Conservation (phyloP, 2,888 invertebrate genomes). For the Protophormia terraenovae region DNA sequence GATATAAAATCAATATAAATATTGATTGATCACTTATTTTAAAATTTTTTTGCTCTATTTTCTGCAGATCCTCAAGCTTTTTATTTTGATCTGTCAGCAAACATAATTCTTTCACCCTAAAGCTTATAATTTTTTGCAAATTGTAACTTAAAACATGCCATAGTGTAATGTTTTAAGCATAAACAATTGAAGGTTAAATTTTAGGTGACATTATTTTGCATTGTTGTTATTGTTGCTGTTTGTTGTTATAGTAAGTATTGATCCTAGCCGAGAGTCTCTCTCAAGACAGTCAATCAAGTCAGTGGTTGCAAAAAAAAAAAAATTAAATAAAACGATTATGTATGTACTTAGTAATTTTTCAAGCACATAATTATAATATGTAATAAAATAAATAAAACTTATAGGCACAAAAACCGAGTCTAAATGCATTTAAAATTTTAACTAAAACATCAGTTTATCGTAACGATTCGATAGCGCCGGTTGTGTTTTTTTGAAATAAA, state of each 20-base stretch:
- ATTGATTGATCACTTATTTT: no score
- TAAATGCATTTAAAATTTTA: conserved; percentile 76
- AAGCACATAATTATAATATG: conserved; percentile 38
- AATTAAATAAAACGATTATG: conserved; percentile 39
- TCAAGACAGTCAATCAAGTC: conserved; percentile 29
- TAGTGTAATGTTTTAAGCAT: conserved; percentile 56
- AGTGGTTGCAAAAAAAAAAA: conserved; percentile 13
- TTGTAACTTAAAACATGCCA: neutral
- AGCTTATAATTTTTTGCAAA: no score
- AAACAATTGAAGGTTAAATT: conserved; percentile 63
- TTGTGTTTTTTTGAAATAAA: conserved; percentile 71
- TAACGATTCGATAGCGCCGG: conserved; percentile 78
- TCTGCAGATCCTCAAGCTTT: no score
- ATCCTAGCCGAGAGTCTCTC: conserved; percentile 50
- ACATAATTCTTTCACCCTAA: no score
- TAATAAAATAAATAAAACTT: conserved; percentile 22
- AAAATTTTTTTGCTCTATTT: no score
- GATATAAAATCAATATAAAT: no score
- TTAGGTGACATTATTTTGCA: conserved; percentile 58
- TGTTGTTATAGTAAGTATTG: conserved; percentile 28
- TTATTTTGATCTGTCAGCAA: no score
- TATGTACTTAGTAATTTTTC: conserved; percentile 3
- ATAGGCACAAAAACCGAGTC: conserved; percentile 70
- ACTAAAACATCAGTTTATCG: conserved; percentile 77
- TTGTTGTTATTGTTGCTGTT: conserved; percentile 40